Evolutionary conservation across 2,888 invertebrate species (phyloP), one percentile per base, ranked within the genome.

Genomic region (Dynastes maya): DNA sequence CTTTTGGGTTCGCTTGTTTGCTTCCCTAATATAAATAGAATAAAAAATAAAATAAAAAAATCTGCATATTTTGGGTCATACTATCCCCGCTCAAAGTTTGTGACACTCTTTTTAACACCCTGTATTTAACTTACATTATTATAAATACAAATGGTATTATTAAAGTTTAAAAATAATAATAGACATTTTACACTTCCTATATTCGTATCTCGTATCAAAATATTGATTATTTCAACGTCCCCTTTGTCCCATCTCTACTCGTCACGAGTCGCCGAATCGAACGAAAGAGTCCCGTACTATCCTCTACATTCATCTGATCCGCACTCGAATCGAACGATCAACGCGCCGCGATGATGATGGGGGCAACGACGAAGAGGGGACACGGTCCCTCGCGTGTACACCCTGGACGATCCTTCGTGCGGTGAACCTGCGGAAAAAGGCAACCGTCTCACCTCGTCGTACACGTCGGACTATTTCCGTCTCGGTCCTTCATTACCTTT

Each of bases 381-480:
- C 16, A 9, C 22, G 29, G 61, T 61, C 61, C 61, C 1, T 55
- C 55, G 55, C 22, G 55, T 16, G 27, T 63, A 63, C 63, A 63
- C 67, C 45, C 13, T 8, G 49, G 16, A 45, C 45, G 67, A 22
- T 67, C 45, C 45, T 67, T 45, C 67, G 22, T 65, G 40, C 40
- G 65, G 65, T 37, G 40, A 65, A 40, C 65, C 16, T 45, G 45
- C 8, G 49, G 67, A 67, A 67, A 67, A 49, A 45, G 11, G 8
- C 67, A 45, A 22, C 67, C 16, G 6, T 49, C 67, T 45, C 49
- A 67, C 67, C 49, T 67, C 67, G 13, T 2, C 67, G 6, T 67
- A 16, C 27, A 49, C 45, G n/a, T 8, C 49, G 32, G 11, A 9
- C 45, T 45, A 45, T 16, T 27, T 67, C 45, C 55, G n/a, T 55